Conservation (phyloP, 2,113 vertebrate genomes). For the Etheostoma cragini region DNA sequence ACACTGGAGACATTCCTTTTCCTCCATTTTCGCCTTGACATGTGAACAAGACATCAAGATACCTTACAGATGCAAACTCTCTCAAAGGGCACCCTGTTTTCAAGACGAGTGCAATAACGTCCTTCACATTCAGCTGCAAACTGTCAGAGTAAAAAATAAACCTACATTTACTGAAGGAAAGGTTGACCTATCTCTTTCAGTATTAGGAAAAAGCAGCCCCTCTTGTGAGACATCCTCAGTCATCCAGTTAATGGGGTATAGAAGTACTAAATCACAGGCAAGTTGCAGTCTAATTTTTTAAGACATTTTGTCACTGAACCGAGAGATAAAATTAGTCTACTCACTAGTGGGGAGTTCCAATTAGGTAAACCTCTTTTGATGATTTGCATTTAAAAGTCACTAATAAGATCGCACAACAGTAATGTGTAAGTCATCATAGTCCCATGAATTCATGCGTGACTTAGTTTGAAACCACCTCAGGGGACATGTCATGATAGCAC, state of each 20-base stretch:
- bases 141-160: neutral
- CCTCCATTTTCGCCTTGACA: neutral
- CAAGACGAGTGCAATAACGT: neutral
- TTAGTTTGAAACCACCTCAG: neutral
- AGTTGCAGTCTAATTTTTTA: slow-evolving; percentile 1
- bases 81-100: neutral
- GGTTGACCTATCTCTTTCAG: neutral
- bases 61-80: too few relatives aligned
- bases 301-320: neutral
- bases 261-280: neutral
- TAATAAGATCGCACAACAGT: neutral
- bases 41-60: neutral
- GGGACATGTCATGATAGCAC: neutral
- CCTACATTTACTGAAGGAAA: neutral
- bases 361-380: neutral
- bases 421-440: slow-evolving; percentile 8
- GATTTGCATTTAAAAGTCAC: slow-evolving; percentile 5
- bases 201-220: neutral
- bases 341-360: neutral
- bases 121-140: slow-evolving; percentile 2
- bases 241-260: neutral
- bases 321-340: neutral
- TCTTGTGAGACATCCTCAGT: neutral
- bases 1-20: neutral
- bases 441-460: slow-evolving; percentile 11